Base-by-base conservation (phyloP, 1,140 invertebrate species). In the Ceratosolen fusciceps region DNA sequence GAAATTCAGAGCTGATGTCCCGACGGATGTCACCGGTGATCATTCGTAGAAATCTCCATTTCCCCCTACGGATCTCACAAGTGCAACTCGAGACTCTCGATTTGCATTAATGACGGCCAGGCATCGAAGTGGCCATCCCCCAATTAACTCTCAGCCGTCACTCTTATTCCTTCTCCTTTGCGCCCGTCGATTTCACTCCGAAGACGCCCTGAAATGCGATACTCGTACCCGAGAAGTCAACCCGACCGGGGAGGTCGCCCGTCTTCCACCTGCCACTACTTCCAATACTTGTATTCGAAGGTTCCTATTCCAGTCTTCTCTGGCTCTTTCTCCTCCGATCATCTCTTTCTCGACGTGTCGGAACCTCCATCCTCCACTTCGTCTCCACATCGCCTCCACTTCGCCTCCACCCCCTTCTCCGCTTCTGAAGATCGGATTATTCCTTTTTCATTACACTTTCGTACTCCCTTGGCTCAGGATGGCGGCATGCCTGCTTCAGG, bases 221-320 rank as follows among this genome's bases (percentile, higher is more conserved):
- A 88, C 82, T 83, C 74, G 76, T 76, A 74, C 82, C 80, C 84
- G 84, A 82, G 83, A 83, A 81, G 82, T 81, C 83, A 82, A 80
- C 81, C 76, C 83, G 79, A 65, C 79, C 85, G 82, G 86, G 87
- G 86, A 88, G 87, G 86, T 87, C 88, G 86, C 75, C 76, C 83
- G 84, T 88, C 87, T 87, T 87, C 87, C 87, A 89, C 85, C 87
- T 89, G 88, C 86, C 88, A 88, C 75, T 37, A 54, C 62, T 29
- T 77, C n/a, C 60, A 19, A 58, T 70, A 77, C 79, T 62, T 56
- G 67, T 75, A 74, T 52, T 67, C 74, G 37, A 74, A 67, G 14
- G 71, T 62, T 75, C 72, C 79, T 83, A 80, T 84, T 84, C 72
- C 72, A 71, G 16, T 14, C 39, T n/a, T 16, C 37, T 24, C 16